These are phyloP conservation scores for Morus bassanus DNA, from an alignment of 2,797 vertebrate genomes.

Conservation along the genomic window DNA sequence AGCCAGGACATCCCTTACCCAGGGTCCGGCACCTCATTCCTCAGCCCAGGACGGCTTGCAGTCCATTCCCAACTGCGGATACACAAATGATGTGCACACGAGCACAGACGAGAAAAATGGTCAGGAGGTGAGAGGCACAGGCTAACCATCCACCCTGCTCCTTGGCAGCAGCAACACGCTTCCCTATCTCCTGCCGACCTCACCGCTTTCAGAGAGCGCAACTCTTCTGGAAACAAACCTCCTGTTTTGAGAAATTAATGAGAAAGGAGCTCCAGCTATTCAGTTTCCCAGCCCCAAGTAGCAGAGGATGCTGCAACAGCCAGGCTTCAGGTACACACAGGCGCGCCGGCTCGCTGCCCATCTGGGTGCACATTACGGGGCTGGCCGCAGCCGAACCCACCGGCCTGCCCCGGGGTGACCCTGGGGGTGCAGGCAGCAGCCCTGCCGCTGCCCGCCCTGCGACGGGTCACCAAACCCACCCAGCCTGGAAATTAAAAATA, in stretches of 20 bases:
- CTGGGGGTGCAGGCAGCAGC: no score
- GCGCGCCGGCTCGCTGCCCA: accelerated
- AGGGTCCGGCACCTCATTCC: accelerated
- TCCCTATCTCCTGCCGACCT: background rate
- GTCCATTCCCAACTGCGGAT: accelerated
- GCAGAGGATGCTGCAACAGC: background rate
- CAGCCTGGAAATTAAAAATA: background rate
- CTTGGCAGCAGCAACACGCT: background rate
- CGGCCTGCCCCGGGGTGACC: background rate
- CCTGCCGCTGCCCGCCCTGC: background rate
- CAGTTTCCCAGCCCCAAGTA: background rate
- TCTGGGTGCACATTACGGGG: accelerated
- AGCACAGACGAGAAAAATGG: background rate
- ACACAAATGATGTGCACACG: background rate
- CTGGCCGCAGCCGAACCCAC: background rate
- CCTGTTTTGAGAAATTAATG: background rate
- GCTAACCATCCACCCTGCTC: background rate
- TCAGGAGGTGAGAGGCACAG: background rate
- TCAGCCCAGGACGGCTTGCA: accelerated
- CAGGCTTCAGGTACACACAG: accelerated
- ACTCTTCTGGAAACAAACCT: background rate
- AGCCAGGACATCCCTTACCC: background rate
- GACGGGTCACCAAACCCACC: background rate
- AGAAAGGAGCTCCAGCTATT: accelerated
- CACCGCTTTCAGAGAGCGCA: accelerated